These are phyloP conservation scores for Orchesella cincta DNA, from an alignment of 1,140 invertebrate genomes.

Conservation along the genomic window DNA sequence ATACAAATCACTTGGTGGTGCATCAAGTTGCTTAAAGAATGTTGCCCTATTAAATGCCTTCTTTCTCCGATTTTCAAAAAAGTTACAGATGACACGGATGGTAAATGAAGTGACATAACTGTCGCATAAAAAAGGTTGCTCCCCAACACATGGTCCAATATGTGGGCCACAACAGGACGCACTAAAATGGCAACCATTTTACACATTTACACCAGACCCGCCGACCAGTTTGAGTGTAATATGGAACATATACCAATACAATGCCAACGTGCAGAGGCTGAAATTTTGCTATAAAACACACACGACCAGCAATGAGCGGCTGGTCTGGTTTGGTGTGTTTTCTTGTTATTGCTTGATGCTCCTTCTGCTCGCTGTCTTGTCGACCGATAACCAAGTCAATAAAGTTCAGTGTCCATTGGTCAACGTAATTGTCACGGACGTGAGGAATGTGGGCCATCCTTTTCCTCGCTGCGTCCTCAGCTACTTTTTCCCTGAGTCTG, in stretches of 20 bases:
- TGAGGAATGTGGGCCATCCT: not conserved
- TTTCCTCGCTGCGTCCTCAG: not conserved
- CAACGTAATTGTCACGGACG: conserved; percentile 19
- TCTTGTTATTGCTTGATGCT: too few relatives aligned
- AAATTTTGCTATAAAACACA: conserved; percentile 2
- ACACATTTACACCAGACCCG: too few relatives aligned
- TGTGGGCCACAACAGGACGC: too few relatives aligned
- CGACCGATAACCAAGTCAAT: not conserved
- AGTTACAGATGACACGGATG: not conserved
- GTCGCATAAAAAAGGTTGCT: conserved; percentile 9
- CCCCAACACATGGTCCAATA: not conserved
- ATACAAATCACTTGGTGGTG: too few relatives aligned
- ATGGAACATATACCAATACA: too few relatives aligned
- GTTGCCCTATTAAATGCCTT: not conserved
- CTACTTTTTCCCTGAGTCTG: not conserved
- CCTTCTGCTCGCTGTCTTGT: not conserved
- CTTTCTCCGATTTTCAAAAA: not conserved
- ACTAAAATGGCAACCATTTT: too few relatives aligned
- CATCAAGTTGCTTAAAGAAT: too few relatives aligned
- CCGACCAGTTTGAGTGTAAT: too few relatives aligned
- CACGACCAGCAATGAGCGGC: conserved; percentile 31
- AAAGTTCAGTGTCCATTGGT: conserved; percentile 19
- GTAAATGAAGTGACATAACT: conserved; percentile 28
- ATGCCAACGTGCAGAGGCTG: too few relatives aligned
- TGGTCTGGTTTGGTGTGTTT: conserved; percentile 13